These are phyloP conservation scores for Siderastrea radians DNA, from an alignment of 92 coral and sea anemone genomes.

Conservation along the genomic window DNA sequence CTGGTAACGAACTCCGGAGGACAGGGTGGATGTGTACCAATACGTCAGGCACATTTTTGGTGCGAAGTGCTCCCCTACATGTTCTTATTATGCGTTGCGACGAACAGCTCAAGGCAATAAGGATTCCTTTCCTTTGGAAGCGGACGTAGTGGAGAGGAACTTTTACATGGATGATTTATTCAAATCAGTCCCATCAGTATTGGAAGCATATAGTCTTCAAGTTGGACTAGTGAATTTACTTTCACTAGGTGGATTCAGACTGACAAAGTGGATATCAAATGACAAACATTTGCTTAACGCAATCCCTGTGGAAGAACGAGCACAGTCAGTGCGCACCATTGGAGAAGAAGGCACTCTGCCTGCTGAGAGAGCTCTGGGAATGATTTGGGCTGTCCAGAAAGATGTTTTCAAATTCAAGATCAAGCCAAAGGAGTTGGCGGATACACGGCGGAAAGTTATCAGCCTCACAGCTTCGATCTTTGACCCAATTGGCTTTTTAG, in stretches of 20 bases:
- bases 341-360: slow-evolving; percentile 34
- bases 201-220: slow-evolving; percentile 9
- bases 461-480: slow-evolving; percentile 30
- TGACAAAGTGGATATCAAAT: slow-evolving; percentile 63
- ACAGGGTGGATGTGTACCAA: slow-evolving; percentile 18
- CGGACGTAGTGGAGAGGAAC: slow-evolving; percentile 12
- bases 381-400: no score
- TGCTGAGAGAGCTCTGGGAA: slow-evolving; percentile 51
- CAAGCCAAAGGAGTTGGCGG: slow-evolving; percentile 27
- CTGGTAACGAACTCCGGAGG: slow-evolving; percentile 23
- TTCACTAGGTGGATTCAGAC: slow-evolving; percentile 18
- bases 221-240: slow-evolving; percentile 1
- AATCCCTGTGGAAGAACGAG: slow-evolving; percentile 28
- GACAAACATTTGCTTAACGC: slow-evolving; percentile 9
- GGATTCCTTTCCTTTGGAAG: slow-evolving; percentile 31
- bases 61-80: slow-evolving; percentile 52
- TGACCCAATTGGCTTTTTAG: slow-evolving; percentile 59
- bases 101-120: neutral
- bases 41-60: slow-evolving; percentile 31
- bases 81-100: neutral
- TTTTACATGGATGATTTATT: slow-evolving; percentile 52
- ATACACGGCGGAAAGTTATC: slow-evolving; percentile 17
- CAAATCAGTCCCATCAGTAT: slow-evolving; percentile 22
- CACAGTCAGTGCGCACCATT: slow-evolving; percentile 27
- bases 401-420: slow-evolving; percentile 27